phyloP scores from a whole-genome alignment of 2,113 vertebrate species.

The Pristiophorus japonicus region DNA sequence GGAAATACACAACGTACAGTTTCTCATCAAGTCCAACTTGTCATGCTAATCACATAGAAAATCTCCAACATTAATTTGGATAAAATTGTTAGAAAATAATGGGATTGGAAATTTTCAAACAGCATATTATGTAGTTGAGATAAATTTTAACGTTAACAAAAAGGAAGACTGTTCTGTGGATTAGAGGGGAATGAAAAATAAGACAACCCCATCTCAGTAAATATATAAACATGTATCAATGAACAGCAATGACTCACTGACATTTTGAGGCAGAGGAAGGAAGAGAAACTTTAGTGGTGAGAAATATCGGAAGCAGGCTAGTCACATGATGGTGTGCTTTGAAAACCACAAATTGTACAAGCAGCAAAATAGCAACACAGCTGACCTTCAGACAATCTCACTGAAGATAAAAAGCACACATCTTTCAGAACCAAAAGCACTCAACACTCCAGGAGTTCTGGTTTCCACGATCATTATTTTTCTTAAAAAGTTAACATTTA shows the following conservation, averaged over 20 bases:
- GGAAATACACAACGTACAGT: background rate
- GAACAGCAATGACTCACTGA: background rate
- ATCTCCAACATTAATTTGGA: background rate
- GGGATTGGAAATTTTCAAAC: background rate
- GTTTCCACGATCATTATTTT: background rate
- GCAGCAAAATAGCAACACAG: conserved; percentile 25
- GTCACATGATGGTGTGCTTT: conserved; percentile 1
- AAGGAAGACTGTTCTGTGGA: background rate
- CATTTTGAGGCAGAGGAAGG: conserved; percentile 1
- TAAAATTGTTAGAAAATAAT: background rate
- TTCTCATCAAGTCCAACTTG: background rate
- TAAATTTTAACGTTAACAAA: background rate
- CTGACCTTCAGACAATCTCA: conserved; percentile 26
- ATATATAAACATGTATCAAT: too few species aligned
- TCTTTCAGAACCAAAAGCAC: background rate
- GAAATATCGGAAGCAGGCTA: conserved; percentile 11
- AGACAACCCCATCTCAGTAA: background rate
- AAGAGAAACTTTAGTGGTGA: conserved; percentile 30
- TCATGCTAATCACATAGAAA: background rate
- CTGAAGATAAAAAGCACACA: background rate
- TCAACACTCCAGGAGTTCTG: background rate
- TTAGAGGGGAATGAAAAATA: background rate
- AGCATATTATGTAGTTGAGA: background rate
- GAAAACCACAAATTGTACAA: conserved; percentile 22
- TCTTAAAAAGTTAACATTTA: background rate